Percentiles rank a stretch among this genome's conserved stretches.
phyloP scores from a whole-genome alignment of 2,797 vertebrate species.

The Lindbergichthys nudifrons region DNA sequence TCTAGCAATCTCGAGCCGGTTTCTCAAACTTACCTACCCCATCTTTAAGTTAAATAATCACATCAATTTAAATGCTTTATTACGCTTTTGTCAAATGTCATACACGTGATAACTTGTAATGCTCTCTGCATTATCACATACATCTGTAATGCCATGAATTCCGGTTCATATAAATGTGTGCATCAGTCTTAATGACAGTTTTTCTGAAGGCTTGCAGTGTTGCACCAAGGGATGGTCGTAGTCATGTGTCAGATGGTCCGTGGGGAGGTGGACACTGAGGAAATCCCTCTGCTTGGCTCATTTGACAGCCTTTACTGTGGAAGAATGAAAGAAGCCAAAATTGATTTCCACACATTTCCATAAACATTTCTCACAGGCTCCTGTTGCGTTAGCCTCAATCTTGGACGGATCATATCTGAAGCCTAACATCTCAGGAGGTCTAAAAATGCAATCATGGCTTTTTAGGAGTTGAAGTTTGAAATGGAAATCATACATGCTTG shows the following conservation, averaged over 20 bases:
- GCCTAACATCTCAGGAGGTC: slow-evolving; percentile 8
- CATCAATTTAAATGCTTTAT: neutral
- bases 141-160: neutral
- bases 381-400: slow-evolving; percentile 17
- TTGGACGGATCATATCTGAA: slow-evolving; percentile 3
- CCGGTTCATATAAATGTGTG: neutral
- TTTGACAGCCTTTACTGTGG: slow-evolving; percentile 8
- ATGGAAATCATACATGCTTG: neutral
- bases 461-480: slow-evolving; percentile 1
- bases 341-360: slow-evolving; percentile 60
- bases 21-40: too few relatives aligned
- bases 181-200: neutral
- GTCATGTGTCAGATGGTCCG: slow-evolving; percentile 40
- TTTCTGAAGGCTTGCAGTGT: neutral
- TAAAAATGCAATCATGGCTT: slow-evolving; percentile 19
- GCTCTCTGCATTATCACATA: neutral
- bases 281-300: slow-evolving; percentile 40
- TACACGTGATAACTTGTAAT: neutral
- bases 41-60: too few relatives aligned
- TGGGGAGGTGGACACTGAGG: slow-evolving; percentile 25
- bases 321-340: slow-evolving; percentile 11
- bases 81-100: neutral
- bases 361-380: slow-evolving; percentile 41
- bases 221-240: neutral
- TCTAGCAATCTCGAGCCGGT: too few relatives aligned